Evolutionary conservation across 1,140 invertebrate species (phyloP).

Genomic region (Heliothis subflexa): DNA sequence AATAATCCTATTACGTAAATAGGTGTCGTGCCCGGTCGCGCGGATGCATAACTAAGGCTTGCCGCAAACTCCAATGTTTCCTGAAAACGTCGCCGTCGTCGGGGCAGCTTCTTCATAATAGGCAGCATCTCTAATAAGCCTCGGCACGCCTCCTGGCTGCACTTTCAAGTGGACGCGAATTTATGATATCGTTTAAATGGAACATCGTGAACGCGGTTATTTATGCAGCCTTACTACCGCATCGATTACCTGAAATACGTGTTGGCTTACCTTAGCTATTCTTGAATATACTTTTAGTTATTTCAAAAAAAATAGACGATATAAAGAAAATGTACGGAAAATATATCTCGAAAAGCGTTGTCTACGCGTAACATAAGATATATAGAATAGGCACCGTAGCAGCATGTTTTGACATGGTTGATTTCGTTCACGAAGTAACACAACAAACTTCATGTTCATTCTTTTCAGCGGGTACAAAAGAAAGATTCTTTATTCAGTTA

Average conservation of each 20-base stretch:
- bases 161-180: conserved; percentile 17
- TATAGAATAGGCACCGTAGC: conserved; percentile 2
- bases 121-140: conserved; percentile 34
- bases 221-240: conserved; percentile 28
- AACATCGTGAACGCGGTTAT: conserved; percentile 41
- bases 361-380: neutral
- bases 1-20: conserved; percentile 34
- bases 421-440: conserved; percentile 20
- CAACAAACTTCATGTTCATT: conserved; percentile 27
- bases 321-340: neutral
- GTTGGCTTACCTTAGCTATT: neutral
- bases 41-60: conserved; percentile 2
- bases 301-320: neutral
- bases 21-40: conserved; percentile 3
- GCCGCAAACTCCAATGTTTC: neutral
- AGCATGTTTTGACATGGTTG: conserved; percentile 16
- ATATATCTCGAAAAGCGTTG: conserved; percentile 1
- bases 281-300: neutral
- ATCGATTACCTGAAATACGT: conserved; percentile 35
- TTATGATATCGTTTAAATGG: conserved; percentile 48
- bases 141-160: conserved; percentile 27
- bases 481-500: conserved; percentile 36
- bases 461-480: conserved; percentile 36
- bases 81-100: conserved; percentile 14
- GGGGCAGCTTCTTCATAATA: conserved; percentile 27